Base-by-base conservation (phyloP, 2,797 vertebrate species). In the Falco concolor region DNA sequence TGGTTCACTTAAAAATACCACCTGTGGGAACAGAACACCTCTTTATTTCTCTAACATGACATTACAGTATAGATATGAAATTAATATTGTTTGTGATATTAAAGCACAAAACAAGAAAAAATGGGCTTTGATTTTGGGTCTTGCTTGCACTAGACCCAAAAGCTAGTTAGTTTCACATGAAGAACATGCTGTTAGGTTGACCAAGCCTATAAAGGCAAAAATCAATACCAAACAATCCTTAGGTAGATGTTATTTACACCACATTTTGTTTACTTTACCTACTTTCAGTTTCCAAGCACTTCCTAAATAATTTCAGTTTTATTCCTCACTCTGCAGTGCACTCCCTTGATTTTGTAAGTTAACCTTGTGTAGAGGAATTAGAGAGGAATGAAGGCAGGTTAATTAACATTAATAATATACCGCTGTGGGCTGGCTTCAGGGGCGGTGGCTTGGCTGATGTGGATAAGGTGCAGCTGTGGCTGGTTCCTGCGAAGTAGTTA, bases 341-440 rank as follows among this genome's bases (percentile, higher is more conserved):
- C 4, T 44, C 1, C 10, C 8, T 25, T 38, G 10, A 45, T 64
- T 80, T 64, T 1, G 0, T 34, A 13, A 4, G 4, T 15, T 64
- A 56, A 44, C 4, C 3, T 42, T 67, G 5, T 40, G 38, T 40
- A 40, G 38, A 40, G 38, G 38, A 40, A 40, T 40, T 40, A 40
- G 11, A 40, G 38, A 40, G 38, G 38, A 40, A 40, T 40, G 38
- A 40, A 40, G 38, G 12, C 13, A 13, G 38, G 38, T 40, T 40
- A 40, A 40, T 40, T 40, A 40, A 13, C 38, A 40, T 3, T 40
- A 12, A 40, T 13, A 40, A 40, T 13, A 40, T 40, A 12, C 38
- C 6, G 38, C 38, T 40, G 38, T 40, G 38, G 38, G 38, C 38
- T 40, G 38, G 38, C 38, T 40, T 40, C 38, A 40, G 38, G 38